phyloP scores from a whole-genome alignment of 92 coral and sea anemone species.

The Porites evermanni region DNA sequence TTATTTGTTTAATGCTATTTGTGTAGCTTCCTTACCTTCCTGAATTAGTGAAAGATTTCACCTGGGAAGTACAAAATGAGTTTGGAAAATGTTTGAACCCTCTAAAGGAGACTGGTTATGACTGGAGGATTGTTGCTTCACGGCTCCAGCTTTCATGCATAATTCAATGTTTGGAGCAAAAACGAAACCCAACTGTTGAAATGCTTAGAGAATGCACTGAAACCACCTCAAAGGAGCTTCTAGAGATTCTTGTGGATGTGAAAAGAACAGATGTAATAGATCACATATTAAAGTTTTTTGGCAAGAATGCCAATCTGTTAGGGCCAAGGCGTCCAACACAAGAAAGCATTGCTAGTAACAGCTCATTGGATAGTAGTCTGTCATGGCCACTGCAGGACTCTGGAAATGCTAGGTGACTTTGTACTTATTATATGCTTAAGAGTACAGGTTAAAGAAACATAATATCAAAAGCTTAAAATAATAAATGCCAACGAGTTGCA shows the following conservation, averaged over 20 bases:
- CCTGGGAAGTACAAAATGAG: slow-evolving; percentile 69
- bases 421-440: not conserved
- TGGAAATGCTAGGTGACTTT: slow-evolving; percentile 39
- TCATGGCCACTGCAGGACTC: slow-evolving; percentile 46
- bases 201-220: slow-evolving; percentile 66
- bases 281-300: slow-evolving; percentile 6
- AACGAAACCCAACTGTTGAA: slow-evolving; percentile 61
- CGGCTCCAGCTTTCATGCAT: slow-evolving; percentile 58
- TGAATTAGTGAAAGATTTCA: slow-evolving; percentile 39
- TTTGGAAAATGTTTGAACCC: slow-evolving; percentile 64
- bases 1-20: not conserved
- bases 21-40: slow-evolving; percentile 24
- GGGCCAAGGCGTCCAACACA: slow-evolving; percentile 40
- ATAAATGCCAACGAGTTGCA: not conserved
- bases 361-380: not conserved
- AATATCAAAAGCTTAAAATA: not conserved
- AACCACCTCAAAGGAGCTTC: slow-evolving; percentile 48
- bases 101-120: slow-evolving; percentile 62
- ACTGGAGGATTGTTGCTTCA: slow-evolving; percentile 86
- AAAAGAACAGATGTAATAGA: slow-evolving; percentile 75
- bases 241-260: slow-evolving; percentile 60
- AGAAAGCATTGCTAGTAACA: slow-evolving; percentile 38
- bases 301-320: not conserved
- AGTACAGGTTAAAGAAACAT: too few relatives aligned
- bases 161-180: slow-evolving; percentile 54